Base-by-base conservation (phyloP, 2,797 vertebrate genomes). In the Triplophysa bombifrons region DNA sequence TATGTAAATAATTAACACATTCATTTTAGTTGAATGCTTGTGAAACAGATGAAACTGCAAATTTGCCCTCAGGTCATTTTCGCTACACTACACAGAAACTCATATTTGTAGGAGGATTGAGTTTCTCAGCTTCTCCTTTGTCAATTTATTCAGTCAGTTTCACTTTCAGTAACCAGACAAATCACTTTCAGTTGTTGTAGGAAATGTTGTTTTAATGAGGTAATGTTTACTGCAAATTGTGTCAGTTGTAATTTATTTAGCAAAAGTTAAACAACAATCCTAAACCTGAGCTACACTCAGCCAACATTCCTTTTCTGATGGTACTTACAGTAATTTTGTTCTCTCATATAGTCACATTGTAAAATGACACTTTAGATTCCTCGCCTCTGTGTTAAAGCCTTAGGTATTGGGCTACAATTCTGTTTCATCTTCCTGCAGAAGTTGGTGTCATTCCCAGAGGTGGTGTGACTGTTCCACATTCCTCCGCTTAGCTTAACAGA, bases 391-490 rank as follows among this genome's bases (percentile, higher is more conserved):
- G 50, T 66, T 9, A n/a, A 46, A 27, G 56, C 48, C 27, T 67
- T 63, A 2, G 27, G 55, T 14, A 13, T 30, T 69, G 25, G 63
- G 55, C 60, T 46, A 67, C 27, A 41, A 34, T 20, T 25, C 44
- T 58, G 65, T 64, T 38, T 20, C 3, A 16, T 71, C 67, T 72
- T 53, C 19, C 41, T 78, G 67, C 13, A 64, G 30, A 67, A 22
- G 17, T 74, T 61, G 74, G 69, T 61, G 76, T 72, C 76, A 69
- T 81, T 77, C 72, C 72, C 79, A 53, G 48, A 74, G 69, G 84
- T 63, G 55, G 38, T 70, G 55, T 77, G 69, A 71, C 58, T 77
- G 79, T 77, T 81, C 77, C 76, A 80, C 53, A 75, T 82, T 72
- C 55, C 56, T 67, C 44, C 6, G 58, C 76, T 85, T 41, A 70